Conservation (phyloP, 2,888 invertebrate species). For the Drosophila robusta region DNA sequence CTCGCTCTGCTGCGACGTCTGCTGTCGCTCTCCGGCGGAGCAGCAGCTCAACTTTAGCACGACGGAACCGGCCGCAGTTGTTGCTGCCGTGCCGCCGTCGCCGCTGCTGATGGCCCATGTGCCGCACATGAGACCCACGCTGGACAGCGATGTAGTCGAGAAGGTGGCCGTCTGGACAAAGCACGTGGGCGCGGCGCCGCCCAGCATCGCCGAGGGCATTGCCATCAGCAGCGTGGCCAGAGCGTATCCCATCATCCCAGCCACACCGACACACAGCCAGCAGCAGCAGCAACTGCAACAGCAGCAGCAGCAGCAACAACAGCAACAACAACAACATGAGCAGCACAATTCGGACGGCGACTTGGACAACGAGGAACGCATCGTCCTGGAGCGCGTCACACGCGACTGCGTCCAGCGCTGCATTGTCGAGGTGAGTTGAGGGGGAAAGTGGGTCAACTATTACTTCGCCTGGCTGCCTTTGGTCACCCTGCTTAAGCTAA, state of each 20-base stretch:
- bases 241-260: slow-evolving; percentile 1
- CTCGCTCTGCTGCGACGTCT: slow-evolving; percentile 72
- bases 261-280: neutral
- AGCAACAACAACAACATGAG: neutral
- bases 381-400: slow-evolving; percentile 61
- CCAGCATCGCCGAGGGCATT: slow-evolving; percentile 59
- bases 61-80: neutral
- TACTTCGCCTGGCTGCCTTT: too few species aligned
- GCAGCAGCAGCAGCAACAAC: neutral
- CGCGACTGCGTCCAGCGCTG: slow-evolving; percentile 72
- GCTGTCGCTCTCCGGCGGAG: slow-evolving; percentile 65
- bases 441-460: too few species aligned
- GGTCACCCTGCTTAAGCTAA: too few species aligned
- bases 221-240: slow-evolving; percentile 57
- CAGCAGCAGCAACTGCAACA: slow-evolving; percentile 9
- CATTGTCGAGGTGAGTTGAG: slow-evolving; percentile 69
- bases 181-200: slow-evolving; percentile 64
- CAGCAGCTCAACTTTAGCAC: slow-evolving; percentile 1
- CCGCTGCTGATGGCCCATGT: slow-evolving; percentile 30
- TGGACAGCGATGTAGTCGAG: slow-evolving; percentile 68
- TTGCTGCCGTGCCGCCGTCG: slow-evolving; percentile 5
- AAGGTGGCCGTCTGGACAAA: slow-evolving; percentile 72
- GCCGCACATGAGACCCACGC: slow-evolving; percentile 50
- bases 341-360: neutral
- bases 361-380: slow-evolving; percentile 52